phyloP scores from a whole-genome alignment of 2,797 vertebrate species.

The Anguilla megastoma region DNA sequence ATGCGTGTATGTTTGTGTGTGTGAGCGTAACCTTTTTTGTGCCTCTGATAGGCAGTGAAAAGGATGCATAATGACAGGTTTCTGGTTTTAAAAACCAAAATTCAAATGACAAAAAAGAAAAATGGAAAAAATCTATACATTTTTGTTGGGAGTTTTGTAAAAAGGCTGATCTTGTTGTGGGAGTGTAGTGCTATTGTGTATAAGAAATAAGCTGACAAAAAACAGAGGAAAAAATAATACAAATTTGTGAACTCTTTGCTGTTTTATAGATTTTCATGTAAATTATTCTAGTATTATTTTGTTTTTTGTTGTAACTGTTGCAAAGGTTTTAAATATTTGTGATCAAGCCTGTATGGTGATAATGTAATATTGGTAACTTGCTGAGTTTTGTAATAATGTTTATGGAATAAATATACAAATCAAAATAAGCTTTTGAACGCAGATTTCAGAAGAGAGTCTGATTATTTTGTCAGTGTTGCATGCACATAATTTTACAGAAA shows the following conservation, averaged over 20 bases:
- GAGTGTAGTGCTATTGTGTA: constrained; percentile 99
- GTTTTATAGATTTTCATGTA: constrained; percentile 99
- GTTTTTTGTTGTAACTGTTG: constrained; percentile 99
- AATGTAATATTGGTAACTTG: constrained; percentile 99
- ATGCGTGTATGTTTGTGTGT: constrained; percentile 75
- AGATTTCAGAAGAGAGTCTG: constrained; percentile 82
- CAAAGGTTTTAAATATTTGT: constrained; percentile 99
- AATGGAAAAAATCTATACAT: constrained; percentile 76
- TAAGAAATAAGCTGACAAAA: constrained; percentile 92
- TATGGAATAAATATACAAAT: constrained; percentile 99
- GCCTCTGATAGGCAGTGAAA: constrained; percentile 93
- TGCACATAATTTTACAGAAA: not conserved
- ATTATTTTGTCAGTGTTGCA: constrained; percentile 54
- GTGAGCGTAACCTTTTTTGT: constrained; percentile 98
- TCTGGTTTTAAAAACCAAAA: constrained; percentile 99
- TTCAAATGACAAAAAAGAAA: constrained; percentile 95
- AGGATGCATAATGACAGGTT: constrained; percentile 98
- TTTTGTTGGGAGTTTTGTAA: constrained; percentile 99
- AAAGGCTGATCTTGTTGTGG: constrained; percentile 98
- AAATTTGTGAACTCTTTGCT: constrained; percentile 99
- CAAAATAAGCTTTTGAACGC: constrained; percentile 99
- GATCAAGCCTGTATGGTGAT: constrained; percentile 99
- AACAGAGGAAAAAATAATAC: constrained; percentile 70
- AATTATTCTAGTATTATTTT: constrained; percentile 99
- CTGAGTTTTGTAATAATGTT: constrained; percentile 99